phyloP scores from a whole-genome alignment of 2,888 invertebrate genomes.

The Scotopteryx bipunctaria region DNA sequence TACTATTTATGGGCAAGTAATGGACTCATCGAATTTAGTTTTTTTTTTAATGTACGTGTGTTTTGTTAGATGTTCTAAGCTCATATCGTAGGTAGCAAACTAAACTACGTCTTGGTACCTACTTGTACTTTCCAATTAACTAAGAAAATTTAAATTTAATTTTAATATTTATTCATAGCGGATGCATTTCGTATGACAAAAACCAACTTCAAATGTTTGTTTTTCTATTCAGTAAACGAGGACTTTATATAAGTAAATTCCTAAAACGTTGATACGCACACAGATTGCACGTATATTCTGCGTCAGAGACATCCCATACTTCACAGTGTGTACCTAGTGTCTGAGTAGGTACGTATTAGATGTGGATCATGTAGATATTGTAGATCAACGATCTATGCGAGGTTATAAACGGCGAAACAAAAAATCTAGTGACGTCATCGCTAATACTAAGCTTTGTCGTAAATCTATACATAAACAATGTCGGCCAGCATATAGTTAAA shows the following conservation, averaged over 20 bases:
- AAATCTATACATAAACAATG: conserved; percentile 35
- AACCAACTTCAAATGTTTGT: conserved; percentile 11
- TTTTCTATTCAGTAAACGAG: conserved; percentile 2
- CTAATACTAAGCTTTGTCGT: conserved; percentile 40
- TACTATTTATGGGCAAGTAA: conserved; percentile 24
- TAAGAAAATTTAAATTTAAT: not conserved
- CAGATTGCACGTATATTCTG: conserved; percentile 35
- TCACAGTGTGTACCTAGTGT: conserved; percentile 33
- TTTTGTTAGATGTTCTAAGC: not conserved
- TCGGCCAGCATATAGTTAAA: conserved; percentile 9
- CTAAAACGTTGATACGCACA: conserved; percentile 22
- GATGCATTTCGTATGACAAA: conserved; percentile 8
- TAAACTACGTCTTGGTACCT: too few species aligned
- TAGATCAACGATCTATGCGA: conserved; percentile 56
- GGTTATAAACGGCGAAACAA: conserved; percentile 49
- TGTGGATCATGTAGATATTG: conserved; percentile 57
- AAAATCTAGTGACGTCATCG: conserved; percentile 42
- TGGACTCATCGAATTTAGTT: conserved; percentile 23
- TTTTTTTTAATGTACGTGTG: too few species aligned
- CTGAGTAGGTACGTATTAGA: conserved; percentile 46
- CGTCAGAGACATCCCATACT: conserved; percentile 45
- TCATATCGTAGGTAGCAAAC: too few species aligned
- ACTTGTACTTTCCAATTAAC: too few species aligned
- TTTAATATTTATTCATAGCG: conserved; percentile 7
- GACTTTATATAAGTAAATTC: conserved; percentile 12